Evolutionary conservation across 2,888 invertebrate species (phyloP), one percentile per base, ranked within the genome.

Genomic region (Clunio marinus): DNA sequence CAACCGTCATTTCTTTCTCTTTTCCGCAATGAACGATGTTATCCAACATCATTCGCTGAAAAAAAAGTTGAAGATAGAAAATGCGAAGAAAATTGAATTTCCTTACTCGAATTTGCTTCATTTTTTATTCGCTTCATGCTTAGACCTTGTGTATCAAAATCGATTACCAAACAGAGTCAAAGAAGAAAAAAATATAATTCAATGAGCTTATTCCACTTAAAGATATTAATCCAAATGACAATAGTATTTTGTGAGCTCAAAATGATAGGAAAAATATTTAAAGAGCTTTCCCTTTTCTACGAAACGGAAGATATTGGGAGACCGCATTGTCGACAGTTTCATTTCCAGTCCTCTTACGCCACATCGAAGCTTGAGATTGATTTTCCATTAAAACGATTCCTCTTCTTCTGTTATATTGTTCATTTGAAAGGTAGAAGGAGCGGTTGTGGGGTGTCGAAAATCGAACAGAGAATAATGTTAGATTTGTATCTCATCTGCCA

Each of bases 171-270:
- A 63, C 24, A 35, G 35, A 63, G 37, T 25, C 25, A 45, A 57
- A 57, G 57, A 57, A n/a, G n/a, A n/a, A n/a, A 63, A 62, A n/a
- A 55, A 66, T 66, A 66, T 66, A 55, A 55, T 66, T 57, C 57
- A 25, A 57, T 57, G 57, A 27, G 57, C 57, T 57, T 57, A 32
- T 45, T 62, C 62, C n/a, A 51, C 66, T 27, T 15, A 35, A 51
- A 28, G 32, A 66, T 66, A 55, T 51, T 66, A 66, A 66, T 66
- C 66, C 55, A 66, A 66, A 66, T 66, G 66, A 66, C 66, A 66
- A 66, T 66, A 46, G 63, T 37, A 20, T 28, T 37, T 63, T 41
- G 25, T n/a, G n/a, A n/a, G n/a, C 25, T 27, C 15, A 5, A 45
- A 25, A n/a, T 4, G 25, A 24, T 57, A n/a, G n/a, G 25, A 24